A percentile compares a stretch with the other conserved stretches of the same genome.
Conservation (phyloP, 2,888 invertebrate genomes). For the Drosophila leonis region DNA sequence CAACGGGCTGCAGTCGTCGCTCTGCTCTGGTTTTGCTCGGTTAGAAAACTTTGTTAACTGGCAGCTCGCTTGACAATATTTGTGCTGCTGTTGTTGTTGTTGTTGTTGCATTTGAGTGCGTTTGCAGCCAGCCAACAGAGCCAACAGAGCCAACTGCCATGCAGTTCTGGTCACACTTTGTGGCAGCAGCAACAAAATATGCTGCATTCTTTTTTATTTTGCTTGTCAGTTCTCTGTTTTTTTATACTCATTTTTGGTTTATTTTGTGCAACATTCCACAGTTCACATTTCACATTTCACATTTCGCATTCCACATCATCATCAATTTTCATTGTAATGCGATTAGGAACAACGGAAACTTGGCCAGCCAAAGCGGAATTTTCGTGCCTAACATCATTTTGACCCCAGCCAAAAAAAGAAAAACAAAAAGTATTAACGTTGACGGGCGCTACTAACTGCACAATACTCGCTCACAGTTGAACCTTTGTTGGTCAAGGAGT, state of each 20-base stretch:
- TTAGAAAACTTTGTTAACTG: slow-evolving; percentile 75
- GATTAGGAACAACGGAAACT: slow-evolving; percentile 65
- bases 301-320: slow-evolving; percentile 57
- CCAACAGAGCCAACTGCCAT: slow-evolving; percentile 38
- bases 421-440: neutral
- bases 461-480: neutral
- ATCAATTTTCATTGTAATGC: slow-evolving; percentile 81
- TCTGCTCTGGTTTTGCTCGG: slow-evolving; percentile 35
- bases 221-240: neutral
- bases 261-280: slow-evolving; percentile 5
- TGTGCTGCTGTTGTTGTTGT: slow-evolving; percentile 44
- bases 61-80: slow-evolving; percentile 69
- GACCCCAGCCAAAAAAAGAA: neutral
- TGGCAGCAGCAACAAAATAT: slow-evolving; percentile 69
- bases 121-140: slow-evolving; percentile 29
- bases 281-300: slow-evolving; percentile 12
- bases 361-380: slow-evolving; percentile 57
- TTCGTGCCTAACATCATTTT: slow-evolving; percentile 76
- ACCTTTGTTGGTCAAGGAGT: neutral
- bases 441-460: neutral
- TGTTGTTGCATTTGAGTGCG: slow-evolving; percentile 76
- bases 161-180: slow-evolving; percentile 63
- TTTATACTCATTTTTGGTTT: neutral
- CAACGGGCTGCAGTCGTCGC: slow-evolving; percentile 47
- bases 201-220: slow-evolving; percentile 63